Percentiles rank a stretch among this genome's conserved stretches.
phyloP scores from a whole-genome alignment of 2,113 vertebrate species.

The Pedetes capensis region DNA sequence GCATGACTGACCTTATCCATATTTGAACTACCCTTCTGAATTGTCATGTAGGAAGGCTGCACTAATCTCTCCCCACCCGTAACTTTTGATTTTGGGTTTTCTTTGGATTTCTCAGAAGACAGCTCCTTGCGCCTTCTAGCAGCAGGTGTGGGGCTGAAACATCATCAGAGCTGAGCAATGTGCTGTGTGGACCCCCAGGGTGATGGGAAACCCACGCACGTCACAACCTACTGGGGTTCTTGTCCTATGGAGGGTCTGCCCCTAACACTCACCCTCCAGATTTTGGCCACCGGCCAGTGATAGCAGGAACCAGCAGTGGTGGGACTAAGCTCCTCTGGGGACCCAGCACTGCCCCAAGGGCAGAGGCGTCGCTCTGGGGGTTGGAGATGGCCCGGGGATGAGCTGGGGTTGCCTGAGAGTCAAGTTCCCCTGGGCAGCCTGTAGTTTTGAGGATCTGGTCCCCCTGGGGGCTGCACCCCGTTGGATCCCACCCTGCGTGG shows the following conservation, averaged over 20 bases:
- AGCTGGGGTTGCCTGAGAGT: background rate
- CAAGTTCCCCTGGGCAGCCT: background rate
- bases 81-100: background rate
- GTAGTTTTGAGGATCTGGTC: background rate
- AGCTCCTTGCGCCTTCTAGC: background rate
- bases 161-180: background rate
- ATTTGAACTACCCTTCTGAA: background rate
- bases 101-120: background rate
- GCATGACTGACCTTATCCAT: background rate
- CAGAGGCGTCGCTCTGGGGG: background rate
- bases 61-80: fast-evolving
- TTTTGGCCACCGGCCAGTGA: fast-evolving
- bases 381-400: too few species aligned
- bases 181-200: fast-evolving
- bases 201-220: background rate
- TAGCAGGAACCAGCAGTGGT: fast-evolving
- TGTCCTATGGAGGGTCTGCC: background rate
- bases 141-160: background rate
- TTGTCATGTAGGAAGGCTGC: fast-evolving
- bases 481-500: fast-evolving
- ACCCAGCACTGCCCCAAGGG: background rate
- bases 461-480: fast-evolving
- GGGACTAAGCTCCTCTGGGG: too few species aligned
- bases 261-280: too few species aligned
- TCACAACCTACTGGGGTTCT: background rate